phyloP scores from a whole-genome alignment of 2,797 vertebrate genomes.

The Gobionotothen gibberifrons region DNA sequence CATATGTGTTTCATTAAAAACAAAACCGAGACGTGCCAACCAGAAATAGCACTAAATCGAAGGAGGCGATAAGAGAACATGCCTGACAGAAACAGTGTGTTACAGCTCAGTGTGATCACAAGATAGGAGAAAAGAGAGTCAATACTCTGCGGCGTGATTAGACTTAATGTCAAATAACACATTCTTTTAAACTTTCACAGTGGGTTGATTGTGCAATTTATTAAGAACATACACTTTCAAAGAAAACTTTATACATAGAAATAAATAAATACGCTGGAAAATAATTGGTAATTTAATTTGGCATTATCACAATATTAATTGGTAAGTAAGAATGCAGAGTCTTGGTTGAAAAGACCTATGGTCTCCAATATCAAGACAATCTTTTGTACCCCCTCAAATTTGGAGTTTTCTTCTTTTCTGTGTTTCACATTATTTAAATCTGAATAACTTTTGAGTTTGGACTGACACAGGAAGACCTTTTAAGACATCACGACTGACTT shows the following conservation, averaged over 20 bases:
- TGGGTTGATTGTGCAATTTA: neutral
- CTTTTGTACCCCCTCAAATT: no score
- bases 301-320: no score
- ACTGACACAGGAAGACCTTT: no score
- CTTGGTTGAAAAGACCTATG: no score
- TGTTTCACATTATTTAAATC: no score
- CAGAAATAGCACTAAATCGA: conserved; percentile 56
- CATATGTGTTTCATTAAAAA: conserved; percentile 72
- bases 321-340: no score
- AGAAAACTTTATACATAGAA: neutral
- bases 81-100: conserved; percentile 33
- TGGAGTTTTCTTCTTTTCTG: no score
- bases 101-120: conserved; percentile 25
- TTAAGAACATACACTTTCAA: neutral
- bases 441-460: no score
- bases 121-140: conserved; percentile 20
- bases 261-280: neutral
- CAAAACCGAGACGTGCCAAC: conserved; percentile 45
- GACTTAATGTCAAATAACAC: conserved; percentile 20
- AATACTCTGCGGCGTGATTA: neutral
- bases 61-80: conserved; percentile 38
- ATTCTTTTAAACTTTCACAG: neutral
- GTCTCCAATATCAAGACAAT: no score
- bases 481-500: no score
- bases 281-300: no score